These are phyloP conservation scores for Nemapogon koenigi DNA, from an alignment of 2,888 invertebrate species.

Conservation along the genomic window DNA sequence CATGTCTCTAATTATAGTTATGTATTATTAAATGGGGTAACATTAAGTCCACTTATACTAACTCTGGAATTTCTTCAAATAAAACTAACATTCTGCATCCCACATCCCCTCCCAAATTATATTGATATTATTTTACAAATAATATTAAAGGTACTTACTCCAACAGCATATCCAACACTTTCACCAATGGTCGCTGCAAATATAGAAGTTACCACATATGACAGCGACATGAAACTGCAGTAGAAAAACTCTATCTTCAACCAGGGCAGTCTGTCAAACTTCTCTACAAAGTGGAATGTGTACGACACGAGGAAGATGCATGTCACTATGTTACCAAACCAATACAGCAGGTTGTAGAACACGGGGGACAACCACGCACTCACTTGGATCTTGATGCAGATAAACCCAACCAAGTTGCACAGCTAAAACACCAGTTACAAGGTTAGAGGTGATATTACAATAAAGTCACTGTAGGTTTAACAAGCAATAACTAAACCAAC, in stretches of 20 bases:
- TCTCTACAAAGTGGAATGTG: constrained; percentile 84
- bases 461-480: neutral
- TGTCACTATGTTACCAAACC: constrained; percentile 81
- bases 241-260: constrained; percentile 79
- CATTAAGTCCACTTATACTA: no score
- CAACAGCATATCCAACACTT: constrained; percentile 72
- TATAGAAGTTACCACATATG: constrained; percentile 78
- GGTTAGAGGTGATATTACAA: neutral
- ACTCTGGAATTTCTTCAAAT: no score
- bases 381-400: constrained; percentile 75
- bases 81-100: no score
- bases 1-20: no score
- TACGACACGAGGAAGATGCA: constrained; percentile 77
- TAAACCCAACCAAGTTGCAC: constrained; percentile 78
- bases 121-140: no score
- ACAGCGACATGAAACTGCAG: constrained; percentile 71
- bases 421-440: constrained; percentile 44
- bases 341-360: constrained; percentile 80
- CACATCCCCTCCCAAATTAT: no score
- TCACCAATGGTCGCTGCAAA: constrained; percentile 69
- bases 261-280: constrained; percentile 83
- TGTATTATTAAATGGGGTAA: no score
- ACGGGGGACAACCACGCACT: constrained; percentile 68
- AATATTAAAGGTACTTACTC: constrained; percentile 75
- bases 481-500: constrained; percentile 59